These are phyloP conservation scores for Myotis brandtii DNA, from an alignment of 2,113 vertebrate species.

Conservation along the genomic window DNA sequence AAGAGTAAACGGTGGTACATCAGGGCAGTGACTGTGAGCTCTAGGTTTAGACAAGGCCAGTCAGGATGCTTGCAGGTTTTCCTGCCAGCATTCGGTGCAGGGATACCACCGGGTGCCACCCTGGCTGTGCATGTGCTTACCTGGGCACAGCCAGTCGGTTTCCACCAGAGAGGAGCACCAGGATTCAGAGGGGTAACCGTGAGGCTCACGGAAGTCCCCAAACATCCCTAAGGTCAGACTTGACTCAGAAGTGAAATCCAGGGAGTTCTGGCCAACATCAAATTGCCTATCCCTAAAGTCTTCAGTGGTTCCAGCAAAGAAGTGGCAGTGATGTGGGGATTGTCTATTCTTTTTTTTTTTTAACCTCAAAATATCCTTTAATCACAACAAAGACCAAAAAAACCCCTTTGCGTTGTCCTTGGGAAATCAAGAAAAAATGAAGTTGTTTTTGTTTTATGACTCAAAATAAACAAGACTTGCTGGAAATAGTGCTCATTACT, in stretches of 20 bases:
- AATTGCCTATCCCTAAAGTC: neutral
- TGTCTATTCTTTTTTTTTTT: neutral
- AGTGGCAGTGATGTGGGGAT: neutral
- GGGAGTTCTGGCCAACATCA: neutral
- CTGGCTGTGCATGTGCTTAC: neutral
- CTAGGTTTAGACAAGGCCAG: neutral
- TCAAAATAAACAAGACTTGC: neutral
- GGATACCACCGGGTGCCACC: too few relatives aligned
- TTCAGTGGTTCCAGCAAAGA: neutral
- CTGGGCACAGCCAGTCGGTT: neutral
- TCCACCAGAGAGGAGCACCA: neutral
- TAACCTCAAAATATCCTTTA: neutral
- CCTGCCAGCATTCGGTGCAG: neutral
- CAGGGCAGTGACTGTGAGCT: neutral
- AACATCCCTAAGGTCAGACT: neutral
- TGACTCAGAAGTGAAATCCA: conserved; percentile 11
- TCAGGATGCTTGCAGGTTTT: neutral
- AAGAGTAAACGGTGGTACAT: neutral
- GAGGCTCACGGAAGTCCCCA: neutral
- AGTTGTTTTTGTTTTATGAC: neutral
- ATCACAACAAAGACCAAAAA: neutral
- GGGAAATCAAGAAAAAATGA: neutral
- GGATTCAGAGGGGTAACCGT: neutral
- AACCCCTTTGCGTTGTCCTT: neutral
- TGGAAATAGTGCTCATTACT: neutral